Conservation (phyloP, 2,113 vertebrate species). For the Edolisoma coerulescens region DNA sequence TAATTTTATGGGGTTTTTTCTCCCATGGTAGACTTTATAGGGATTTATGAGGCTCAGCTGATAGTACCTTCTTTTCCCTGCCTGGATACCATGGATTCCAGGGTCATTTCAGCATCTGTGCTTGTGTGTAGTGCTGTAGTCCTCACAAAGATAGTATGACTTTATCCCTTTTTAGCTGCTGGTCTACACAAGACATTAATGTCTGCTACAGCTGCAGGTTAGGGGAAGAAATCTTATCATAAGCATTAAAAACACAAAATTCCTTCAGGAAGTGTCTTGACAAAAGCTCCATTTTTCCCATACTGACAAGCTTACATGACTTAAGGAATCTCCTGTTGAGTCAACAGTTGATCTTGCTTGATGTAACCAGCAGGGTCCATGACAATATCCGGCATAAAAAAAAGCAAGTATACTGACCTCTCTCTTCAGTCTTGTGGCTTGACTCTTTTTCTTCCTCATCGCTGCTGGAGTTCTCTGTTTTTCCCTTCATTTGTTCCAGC, state of each 20-base stretch:
- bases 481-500: slow-evolving; percentile 87
- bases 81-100: neutral
- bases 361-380: neutral
- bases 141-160: neutral
- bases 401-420: slow-evolving; percentile 57
- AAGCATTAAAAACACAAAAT: neutral
- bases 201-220: neutral
- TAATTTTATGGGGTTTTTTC: neutral
- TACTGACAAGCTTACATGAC: neutral
- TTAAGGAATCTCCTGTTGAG: neutral
- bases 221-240: neutral
- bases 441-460: slow-evolving; percentile 76
- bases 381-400: neutral
- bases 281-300: neutral
- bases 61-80: neutral
- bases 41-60: neutral
- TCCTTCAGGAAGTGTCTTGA: neutral
- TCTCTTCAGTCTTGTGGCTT: slow-evolving; percentile 58
- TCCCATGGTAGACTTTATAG: neutral
- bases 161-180: neutral
- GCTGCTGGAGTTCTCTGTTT: slow-evolving; percentile 75
- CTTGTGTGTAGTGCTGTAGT: neutral
- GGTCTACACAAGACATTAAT: neutral
- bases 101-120: neutral
- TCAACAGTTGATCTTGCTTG: neutral